Conservation (phyloP, 2,797 vertebrate species). For the Anguilla pacifica region DNA sequence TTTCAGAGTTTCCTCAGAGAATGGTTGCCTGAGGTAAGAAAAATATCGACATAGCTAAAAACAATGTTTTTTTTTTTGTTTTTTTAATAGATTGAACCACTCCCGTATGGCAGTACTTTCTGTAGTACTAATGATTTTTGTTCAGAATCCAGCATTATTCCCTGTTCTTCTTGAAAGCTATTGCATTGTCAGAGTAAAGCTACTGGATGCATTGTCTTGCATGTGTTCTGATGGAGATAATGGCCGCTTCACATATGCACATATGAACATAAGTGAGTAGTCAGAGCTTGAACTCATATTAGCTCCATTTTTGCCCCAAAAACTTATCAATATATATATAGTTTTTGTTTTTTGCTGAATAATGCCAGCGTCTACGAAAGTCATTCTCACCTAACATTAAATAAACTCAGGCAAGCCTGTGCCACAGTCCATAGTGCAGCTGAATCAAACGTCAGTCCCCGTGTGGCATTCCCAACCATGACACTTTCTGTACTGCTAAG, state of each 20-base stretch:
- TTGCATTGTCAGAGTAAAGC: neutral
- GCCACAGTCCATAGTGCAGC: no score
- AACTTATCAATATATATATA: no score
- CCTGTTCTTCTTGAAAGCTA: neutral
- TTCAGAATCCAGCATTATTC: neutral
- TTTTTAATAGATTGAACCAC: neutral
- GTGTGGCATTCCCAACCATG: no score
- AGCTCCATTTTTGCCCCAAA: neutral
- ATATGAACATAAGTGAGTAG: neutral
- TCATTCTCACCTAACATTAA: no score
- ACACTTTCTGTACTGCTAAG: no score
- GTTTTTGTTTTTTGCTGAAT: no score
- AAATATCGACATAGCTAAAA: neutral
- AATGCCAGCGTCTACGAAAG: no score
- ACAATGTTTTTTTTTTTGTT: neutral
- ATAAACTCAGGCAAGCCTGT: no score
- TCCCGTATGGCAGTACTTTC: neutral
- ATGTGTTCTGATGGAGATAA: neutral
- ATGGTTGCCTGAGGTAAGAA: neutral
- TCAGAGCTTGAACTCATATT: no score
- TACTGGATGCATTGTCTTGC: neutral
- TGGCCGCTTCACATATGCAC: neutral
- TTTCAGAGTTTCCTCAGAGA: neutral
- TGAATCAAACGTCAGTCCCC: no score
- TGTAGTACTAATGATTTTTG: neutral